Evolutionary conservation across 2,113 vertebrate species (phyloP), one percentile per base, ranked within the genome.

Genomic region (Hymenochirus boettgeri): DNA sequence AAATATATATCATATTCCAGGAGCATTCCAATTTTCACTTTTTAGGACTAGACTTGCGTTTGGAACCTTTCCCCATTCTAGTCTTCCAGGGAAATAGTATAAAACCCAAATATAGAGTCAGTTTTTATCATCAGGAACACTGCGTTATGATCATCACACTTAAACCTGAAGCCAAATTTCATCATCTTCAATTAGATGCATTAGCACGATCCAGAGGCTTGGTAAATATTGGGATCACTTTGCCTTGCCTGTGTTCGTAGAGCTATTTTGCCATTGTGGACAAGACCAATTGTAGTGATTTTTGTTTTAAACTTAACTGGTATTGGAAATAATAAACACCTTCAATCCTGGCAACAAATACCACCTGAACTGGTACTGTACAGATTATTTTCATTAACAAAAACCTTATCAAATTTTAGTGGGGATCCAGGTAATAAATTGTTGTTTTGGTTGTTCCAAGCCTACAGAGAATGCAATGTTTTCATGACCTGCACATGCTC

Each of bases 171-270:
- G 66, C 60, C 72, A 72, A 46, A 70, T 57, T 71, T 72, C 70
- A 70, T 75, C 72, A 73, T 74, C 73, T 72, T 71, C 60, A 64
- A 70, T 72, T 17, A 76, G 69, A 48, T 65, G 70, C 53, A 74
- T 50, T 27, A 67, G 29, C 7, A 42, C 22, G 71, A 73, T 57
- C 69, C 71, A 35, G 72, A 73, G 12, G 56, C 48, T 56, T 71
- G 64, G 46, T 29, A 45, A 25, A 47, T 15, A 25, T 62, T 59
- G 42, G 22, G 66, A n/a, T 47, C 59, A 23, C n/a, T 19, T 24
- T 29, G 25, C 21, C 7, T 27, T 15, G 4, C 52, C 11, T 25
- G 67, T 25, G 35, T 35, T 37, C 73, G 69, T 9, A 63, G 12
- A 63, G 62, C 27, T 37, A 45, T 56, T 35, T 53, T 45, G 18